Evolutionary conservation across 2,797 vertebrate genomes (phyloP), one percentile per base, ranked within the genome.

Genomic region (Alosa sapidissima): DNA sequence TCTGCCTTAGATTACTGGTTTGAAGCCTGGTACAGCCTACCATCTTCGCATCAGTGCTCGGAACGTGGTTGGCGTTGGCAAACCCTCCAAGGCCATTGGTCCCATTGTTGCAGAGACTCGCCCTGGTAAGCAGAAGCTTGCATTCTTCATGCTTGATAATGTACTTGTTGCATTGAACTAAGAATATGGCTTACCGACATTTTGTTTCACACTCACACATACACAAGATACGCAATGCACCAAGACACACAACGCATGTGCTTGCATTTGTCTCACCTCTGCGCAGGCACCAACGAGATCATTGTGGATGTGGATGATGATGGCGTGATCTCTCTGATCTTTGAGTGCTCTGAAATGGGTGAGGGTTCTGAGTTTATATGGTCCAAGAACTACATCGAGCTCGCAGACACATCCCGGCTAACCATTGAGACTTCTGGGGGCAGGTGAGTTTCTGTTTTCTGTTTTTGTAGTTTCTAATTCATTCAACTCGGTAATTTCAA

Each of bases 371-470:
- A 98, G 92, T 98, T 99, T 88, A 85, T 96, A 91, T 99, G 98
- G 98, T 98, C 97, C 88, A 99, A 99, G 95, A 96, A 99, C 92
- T 99, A 99, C n/a, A 86, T 97, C 89, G 89, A 94, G 8, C 95
- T 97, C 5, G 95, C 96, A 3, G 97, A 97, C 87, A 94, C 96
- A 10, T 93, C 97, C 72, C 95, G 97, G 7, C 88, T 99, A 87
- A 95, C 93, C 68, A 89, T 98, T 0, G 93, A 98, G 87, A 97
- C 90, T n/a, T 96, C 98, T 91, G 91, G 92, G n/a, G 96, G 95
- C 90, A 99, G 95, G 98, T 99, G 92, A 91, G 95, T 87, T 28
- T 45, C 19, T 16, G 16, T 60, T 14, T 81, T 52, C 28, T 9
- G 9, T 60, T 21, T 81, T 58, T 5, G 9, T 68, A 41, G 13